phyloP scores from a whole-genome alignment of 2,113 vertebrate genomes.

The Aramus guarauna region DNA sequence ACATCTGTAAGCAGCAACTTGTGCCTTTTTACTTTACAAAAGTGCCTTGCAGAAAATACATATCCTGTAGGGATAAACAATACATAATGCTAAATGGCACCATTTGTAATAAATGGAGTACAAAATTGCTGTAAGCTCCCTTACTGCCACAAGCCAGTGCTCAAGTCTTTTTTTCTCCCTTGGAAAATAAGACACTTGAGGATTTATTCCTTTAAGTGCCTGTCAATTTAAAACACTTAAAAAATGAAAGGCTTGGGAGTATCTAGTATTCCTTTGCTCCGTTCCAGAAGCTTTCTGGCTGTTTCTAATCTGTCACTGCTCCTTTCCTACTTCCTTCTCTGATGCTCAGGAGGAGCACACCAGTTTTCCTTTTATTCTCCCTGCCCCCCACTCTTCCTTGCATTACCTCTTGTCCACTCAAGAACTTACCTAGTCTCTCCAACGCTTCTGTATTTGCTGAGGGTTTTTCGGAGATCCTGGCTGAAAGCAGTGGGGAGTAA shows the following conservation, averaged over 20 bases:
- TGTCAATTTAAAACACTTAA: rapidly evolving
- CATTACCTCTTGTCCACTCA: neutral
- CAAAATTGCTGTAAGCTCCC: neutral
- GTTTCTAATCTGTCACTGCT: neutral
- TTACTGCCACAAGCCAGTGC: neutral
- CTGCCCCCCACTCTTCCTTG: neutral
- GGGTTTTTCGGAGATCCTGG: neutral
- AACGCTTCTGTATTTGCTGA: neutral
- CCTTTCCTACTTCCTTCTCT: neutral
- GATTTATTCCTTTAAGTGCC: neutral
- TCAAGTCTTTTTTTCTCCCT: neutral
- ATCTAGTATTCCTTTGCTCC: neutral
- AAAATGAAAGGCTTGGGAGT: neutral
- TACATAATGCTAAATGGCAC: neutral
- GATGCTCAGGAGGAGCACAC: rapidly evolving
- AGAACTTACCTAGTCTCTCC: neutral
- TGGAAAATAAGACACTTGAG: neutral
- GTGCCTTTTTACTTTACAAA: neutral
- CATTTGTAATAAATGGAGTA: neutral
- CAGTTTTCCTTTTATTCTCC: neutral
- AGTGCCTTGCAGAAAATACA: neutral
- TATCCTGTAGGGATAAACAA: neutral
- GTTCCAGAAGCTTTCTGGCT: neutral
- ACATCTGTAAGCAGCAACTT: neutral
- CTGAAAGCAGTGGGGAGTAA: neutral